Evolutionary conservation across 1,140 invertebrate species (phyloP).

Genomic region (Drosophila miranda): DNA sequence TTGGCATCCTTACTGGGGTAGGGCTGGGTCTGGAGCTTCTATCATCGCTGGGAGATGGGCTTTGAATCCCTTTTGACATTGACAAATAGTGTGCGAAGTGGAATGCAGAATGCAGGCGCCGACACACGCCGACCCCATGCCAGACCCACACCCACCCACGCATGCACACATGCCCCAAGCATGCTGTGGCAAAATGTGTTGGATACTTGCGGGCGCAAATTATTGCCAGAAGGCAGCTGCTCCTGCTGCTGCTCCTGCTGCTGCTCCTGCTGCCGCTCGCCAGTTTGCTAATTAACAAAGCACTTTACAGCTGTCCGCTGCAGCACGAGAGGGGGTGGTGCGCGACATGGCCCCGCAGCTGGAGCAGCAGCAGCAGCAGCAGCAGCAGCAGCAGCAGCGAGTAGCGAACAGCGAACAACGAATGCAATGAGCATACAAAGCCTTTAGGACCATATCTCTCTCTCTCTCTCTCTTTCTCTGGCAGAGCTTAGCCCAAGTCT

Average conservation of each 20-base stretch:
- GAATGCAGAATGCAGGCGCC: constrained; percentile 64
- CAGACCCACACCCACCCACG: constrained; percentile 3
- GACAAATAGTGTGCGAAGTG: constrained; percentile 76
- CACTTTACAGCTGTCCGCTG: constrained; percentile 63
- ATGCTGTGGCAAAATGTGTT: constrained; percentile 68
- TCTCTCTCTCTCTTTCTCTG: constrained; percentile 4
- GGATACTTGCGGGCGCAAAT: constrained; percentile 78
- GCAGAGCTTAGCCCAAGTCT: constrained; percentile 37
- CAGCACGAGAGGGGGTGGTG: not conserved
- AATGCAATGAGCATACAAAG: constrained; percentile 51
- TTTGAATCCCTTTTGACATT: constrained; percentile 65
- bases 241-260: constrained; percentile 16
- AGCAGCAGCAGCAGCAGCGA: no score
- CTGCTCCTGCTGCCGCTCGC: constrained; percentile 22
- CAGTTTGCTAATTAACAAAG: constrained; percentile 79
- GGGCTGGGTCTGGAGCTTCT: no score
- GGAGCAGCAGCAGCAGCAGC: no score
- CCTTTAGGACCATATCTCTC: constrained; percentile 34
- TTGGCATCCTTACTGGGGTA: no score
- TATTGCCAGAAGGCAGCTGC: constrained; percentile 64
- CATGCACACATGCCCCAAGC: constrained; percentile 25
- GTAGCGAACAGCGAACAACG: constrained; percentile 24
- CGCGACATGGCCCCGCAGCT: no score
- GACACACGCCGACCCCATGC: not conserved
- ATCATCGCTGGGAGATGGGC: not conserved